phyloP scores from a whole-genome alignment of 1,140 invertebrate genomes.

The Anadara kagoshimensis region DNA sequence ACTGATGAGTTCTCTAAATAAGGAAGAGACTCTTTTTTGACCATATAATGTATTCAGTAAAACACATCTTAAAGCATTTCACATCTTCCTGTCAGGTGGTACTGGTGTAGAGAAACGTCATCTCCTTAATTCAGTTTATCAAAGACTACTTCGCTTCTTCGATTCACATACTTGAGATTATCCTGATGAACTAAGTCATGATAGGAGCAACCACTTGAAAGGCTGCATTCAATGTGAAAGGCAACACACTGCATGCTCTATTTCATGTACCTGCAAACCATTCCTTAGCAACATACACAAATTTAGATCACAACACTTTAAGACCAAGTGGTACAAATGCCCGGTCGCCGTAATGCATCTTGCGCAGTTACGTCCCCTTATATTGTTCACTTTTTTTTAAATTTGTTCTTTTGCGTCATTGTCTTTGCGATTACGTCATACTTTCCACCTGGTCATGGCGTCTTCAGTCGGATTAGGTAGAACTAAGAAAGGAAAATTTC shows the following conservation, averaged over 20 bases:
- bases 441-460: no score
- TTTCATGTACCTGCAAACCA: slow-evolving; percentile 35
- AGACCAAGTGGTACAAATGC: not conserved
- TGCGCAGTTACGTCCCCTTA: no score
- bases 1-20: slow-evolving; percentile 12
- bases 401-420: no score
- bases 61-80: slow-evolving; percentile 16
- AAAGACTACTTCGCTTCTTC: slow-evolving; percentile 35
- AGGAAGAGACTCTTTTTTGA: slow-evolving; percentile 17
- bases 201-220: slow-evolving; percentile 46
- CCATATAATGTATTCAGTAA: slow-evolving; percentile 24
- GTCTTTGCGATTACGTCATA: no score
- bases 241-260: slow-evolving; percentile 36
- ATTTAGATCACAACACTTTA: slow-evolving; percentile 20
- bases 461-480: no score
- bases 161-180: slow-evolving; percentile 39
- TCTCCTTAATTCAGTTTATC: slow-evolving; percentile 34
- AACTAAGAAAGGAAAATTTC: no score
- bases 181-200: slow-evolving; percentile 32
- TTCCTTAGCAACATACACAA: slow-evolving; percentile 21
- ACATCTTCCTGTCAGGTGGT: slow-evolving; percentile 39
- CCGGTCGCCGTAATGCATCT: no score
- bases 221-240: slow-evolving; percentile 41
- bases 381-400: no score
- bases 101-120: slow-evolving; percentile 44